These are phyloP conservation scores for Xestia xanthographa DNA, from an alignment of 2,888 invertebrate species.

Conservation along the genomic window DNA sequence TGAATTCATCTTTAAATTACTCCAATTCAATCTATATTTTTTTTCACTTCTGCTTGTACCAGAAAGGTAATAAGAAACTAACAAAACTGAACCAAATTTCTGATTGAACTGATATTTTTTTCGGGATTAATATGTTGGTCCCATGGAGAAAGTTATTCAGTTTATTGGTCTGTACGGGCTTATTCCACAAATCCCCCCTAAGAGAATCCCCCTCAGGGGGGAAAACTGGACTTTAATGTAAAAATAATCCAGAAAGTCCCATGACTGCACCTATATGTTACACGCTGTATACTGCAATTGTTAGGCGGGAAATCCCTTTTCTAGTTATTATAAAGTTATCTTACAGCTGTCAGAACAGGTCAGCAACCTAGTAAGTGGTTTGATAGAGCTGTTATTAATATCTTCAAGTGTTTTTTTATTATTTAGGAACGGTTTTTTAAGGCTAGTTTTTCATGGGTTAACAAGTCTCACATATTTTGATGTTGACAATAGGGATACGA, in stretches of 20 bases:
- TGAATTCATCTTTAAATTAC: background rate
- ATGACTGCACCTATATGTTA: background rate
- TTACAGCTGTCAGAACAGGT: background rate
- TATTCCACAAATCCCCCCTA: too few species aligned
- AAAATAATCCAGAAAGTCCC: too few species aligned
- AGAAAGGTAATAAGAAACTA: too few species aligned
- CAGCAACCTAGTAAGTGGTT: background rate
- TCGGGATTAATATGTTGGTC: background rate
- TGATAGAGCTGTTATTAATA: slow-evolving; percentile 1
- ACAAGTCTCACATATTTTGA: too few species aligned
- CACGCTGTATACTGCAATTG: background rate
- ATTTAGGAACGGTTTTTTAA: background rate
- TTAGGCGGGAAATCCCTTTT: background rate
- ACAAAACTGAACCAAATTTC: background rate
- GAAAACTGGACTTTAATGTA: too few species aligned
- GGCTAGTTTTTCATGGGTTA: too few species aligned
- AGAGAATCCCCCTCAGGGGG: too few species aligned
- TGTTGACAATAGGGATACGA: background rate
- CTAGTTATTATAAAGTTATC: background rate
- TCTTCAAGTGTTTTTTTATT: background rate
- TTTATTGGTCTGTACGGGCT: background rate
- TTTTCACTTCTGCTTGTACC: too few species aligned
- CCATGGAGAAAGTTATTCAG: background rate
- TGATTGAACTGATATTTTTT: background rate
- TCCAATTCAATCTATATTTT: too few species aligned